These are phyloP conservation scores for Paramormyrops hopkinsi DNA, from an alignment of 2,797 vertebrate genomes.

Conservation along the genomic window DNA sequence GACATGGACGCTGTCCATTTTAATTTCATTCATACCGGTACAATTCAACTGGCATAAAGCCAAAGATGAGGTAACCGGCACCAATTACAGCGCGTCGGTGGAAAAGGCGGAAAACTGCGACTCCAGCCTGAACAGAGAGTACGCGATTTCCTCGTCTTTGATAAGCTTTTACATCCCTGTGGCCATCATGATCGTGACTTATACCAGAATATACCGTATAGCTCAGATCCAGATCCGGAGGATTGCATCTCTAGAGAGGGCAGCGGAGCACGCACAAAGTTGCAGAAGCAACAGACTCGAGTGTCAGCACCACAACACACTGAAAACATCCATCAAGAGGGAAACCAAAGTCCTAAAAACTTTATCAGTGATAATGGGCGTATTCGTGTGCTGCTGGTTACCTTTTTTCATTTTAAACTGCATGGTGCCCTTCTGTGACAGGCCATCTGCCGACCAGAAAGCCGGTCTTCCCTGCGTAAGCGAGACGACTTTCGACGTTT, in stretches of 20 bases:
- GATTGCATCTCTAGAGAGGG: slow-evolving; percentile 83
- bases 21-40: slow-evolving; percentile 92
- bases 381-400: slow-evolving; percentile 94
- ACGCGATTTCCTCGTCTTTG: slow-evolving; percentile 89
- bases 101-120: slow-evolving; percentile 66
- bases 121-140: slow-evolving; percentile 86
- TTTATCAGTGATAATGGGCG: slow-evolving; percentile 87
- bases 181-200: slow-evolving; percentile 90
- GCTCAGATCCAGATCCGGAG: slow-evolving; percentile 84
- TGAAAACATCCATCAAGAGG: slow-evolving; percentile 77
- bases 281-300: slow-evolving; percentile 64
- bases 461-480: slow-evolving; percentile 81
- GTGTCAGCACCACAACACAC: slow-evolving; percentile 67
- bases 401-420: slow-evolving; percentile 93
- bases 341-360: slow-evolving; percentile 94
- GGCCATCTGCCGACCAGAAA: slow-evolving; percentile 46
- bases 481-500: slow-evolving; percentile 86
- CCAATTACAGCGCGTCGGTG: slow-evolving; percentile 41
- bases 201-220: slow-evolving; percentile 87
- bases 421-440: slow-evolving; percentile 83
- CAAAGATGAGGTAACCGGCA: slow-evolving; percentile 36
- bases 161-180: slow-evolving; percentile 96
- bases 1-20: slow-evolving; percentile 82
- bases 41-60: slow-evolving; percentile 90
- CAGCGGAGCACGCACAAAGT: slow-evolving; percentile 80